phyloP scores from a whole-genome alignment of 2,888 invertebrate genomes.

The Tipula confusa region DNA sequence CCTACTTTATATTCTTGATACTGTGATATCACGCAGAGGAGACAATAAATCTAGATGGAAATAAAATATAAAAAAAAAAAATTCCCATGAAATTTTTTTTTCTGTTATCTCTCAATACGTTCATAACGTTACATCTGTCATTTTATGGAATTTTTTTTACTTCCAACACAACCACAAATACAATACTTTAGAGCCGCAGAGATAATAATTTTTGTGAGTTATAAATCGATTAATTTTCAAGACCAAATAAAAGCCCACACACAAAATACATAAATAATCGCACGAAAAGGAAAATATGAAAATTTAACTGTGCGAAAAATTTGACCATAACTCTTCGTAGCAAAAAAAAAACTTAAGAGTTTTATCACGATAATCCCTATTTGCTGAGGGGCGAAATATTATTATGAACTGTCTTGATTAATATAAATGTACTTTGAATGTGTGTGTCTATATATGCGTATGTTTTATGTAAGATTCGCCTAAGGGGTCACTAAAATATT shows the following conservation, averaged over 20 bases:
- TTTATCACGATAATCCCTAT: background rate
- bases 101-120: background rate
- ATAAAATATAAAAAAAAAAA: background rate
- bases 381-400: too few relatives aligned
- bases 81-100: background rate
- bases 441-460: background rate
- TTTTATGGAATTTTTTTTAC: background rate
- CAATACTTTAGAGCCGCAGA: background rate
- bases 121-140: background rate
- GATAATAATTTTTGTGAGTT: background rate
- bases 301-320: constrained; percentile 25
- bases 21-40: constrained; percentile 81
- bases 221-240: constrained; percentile 9
- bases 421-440: background rate
- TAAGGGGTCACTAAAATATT: background rate
- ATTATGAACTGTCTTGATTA: background rate
- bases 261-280: background rate
- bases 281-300: background rate
- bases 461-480: background rate
- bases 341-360: background rate
- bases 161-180: background rate
- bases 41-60: constrained; percentile 65
- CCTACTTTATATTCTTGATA: constrained; percentile 76
- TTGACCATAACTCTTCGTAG: background rate
- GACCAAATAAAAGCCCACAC: background rate